Evolutionary conservation across 2,797 vertebrate species (phyloP).

Genomic region (Onychomys arenicola): DNA sequence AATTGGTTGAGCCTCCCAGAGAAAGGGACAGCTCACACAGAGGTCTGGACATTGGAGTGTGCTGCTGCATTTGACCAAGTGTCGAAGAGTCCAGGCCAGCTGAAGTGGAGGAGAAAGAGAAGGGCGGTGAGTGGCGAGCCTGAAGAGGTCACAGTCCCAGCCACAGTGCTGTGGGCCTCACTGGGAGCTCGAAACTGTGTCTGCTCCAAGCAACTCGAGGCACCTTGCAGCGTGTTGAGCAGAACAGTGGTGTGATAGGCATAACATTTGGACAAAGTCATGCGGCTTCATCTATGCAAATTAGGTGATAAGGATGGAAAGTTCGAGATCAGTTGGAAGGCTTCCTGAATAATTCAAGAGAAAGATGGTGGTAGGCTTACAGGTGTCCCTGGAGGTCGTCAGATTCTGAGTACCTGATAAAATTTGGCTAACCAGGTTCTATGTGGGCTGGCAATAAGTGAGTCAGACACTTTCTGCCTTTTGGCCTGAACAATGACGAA

Average conservation of each 20-base stretch:
- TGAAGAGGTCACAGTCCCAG: background rate
- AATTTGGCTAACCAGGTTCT: background rate
- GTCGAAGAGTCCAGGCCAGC: background rate
- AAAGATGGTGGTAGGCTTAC: background rate
- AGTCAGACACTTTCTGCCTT: background rate
- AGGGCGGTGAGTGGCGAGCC: rapidly evolving
- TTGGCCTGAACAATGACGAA: background rate
- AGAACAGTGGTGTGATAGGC: background rate
- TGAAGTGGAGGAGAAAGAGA: background rate
- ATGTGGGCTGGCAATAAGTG: background rate
- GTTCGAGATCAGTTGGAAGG: rapidly evolving
- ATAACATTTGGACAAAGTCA: background rate
- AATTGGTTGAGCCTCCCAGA: background rate
- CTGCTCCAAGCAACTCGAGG: background rate
- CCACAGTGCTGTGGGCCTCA: background rate
- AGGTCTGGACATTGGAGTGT: rapidly evolving
- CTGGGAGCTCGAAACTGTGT: background rate
- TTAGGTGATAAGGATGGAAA: background rate
- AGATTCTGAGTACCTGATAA: background rate
- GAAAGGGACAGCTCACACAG: background rate
- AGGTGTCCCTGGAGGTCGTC: background rate
- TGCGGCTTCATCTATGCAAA: background rate
- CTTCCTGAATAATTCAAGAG: background rate
- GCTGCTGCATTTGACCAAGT: background rate
- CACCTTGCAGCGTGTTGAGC: background rate